These are phyloP conservation scores for Pelagia noctiluca DNA, from an alignment of 30 jellyfish, hydroid and myxozoan species.

Conservation along the genomic window DNA sequence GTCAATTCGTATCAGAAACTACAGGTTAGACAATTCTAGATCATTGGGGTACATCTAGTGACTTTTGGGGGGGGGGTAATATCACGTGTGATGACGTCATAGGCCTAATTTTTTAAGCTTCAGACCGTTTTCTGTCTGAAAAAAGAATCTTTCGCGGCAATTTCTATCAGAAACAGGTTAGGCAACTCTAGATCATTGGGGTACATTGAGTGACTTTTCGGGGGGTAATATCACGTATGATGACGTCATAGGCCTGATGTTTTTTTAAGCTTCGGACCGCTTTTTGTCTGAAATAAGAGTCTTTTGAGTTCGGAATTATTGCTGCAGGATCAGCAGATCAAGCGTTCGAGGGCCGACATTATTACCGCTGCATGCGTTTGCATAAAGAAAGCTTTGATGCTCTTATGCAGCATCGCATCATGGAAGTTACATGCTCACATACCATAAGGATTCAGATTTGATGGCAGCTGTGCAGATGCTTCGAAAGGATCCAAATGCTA, in stretches of 20 bases:
- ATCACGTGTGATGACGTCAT: too few relatives aligned
- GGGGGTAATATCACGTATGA: too few relatives aligned
- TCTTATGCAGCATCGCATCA: constrained; percentile 7
- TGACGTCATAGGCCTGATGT: neutral
- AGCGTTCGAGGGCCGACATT: constrained; percentile 40
- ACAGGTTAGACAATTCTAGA: constrained; percentile 20
- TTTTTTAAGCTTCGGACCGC: neutral
- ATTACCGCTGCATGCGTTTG: constrained; percentile 40
- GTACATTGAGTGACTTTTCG: too few relatives aligned
- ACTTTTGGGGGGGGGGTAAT: constrained; percentile 20
- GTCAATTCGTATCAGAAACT: constrained; percentile 11
- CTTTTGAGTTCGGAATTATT: neutral
- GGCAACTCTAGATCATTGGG: neutral
- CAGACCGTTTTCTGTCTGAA: neutral
- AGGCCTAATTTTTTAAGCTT: too few relatives aligned
- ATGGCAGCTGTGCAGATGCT: neutral
- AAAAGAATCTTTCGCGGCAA: neutral
- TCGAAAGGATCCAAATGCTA: neutral
- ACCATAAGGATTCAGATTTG: neutral
- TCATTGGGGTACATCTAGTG: constrained; percentile 19
- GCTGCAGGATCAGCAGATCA: too few relatives aligned
- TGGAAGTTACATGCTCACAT: neutral
- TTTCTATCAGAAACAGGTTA: neutral
- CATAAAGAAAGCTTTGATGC: constrained; percentile 44
- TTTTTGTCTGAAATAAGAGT: neutral